Base-by-base conservation (phyloP, 1,140 invertebrate genomes). In the Goniozus legneri region DNA sequence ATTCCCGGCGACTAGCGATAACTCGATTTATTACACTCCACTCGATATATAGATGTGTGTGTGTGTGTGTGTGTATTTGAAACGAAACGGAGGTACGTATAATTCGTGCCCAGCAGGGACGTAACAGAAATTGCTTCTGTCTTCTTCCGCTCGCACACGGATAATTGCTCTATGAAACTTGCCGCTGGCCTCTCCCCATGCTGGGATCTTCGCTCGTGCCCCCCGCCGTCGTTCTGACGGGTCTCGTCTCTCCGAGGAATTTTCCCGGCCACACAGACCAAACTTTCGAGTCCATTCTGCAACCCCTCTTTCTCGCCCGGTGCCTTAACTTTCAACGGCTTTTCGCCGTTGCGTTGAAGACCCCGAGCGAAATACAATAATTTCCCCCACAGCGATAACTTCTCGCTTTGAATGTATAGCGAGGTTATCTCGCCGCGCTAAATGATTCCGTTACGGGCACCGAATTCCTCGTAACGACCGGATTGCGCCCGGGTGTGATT, bases 351-450 rank as follows among this genome's bases (percentile, higher is more conserved):
- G 15, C 35, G 19, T 16, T 43, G 46, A 32, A 31, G 36, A 42
- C 32, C 31, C n/a, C 38, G 4, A 10, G 18, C 38, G 10, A 32
- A 20, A 50, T 22, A 38, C 47, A 47, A 58, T 57, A 47, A 58
- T 50, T 58, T 44, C 40, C 38, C 40, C 31, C 48, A 46, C 38
- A n/a, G 35, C 43, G 45, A 15, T 43, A 58, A 58, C 38, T 58
- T 58, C 38, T 46, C 38, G 14, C 6, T 24, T 12, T 14, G 44
- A 48, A 48, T 52, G n/a, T n/a, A n/a, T n/a, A n/a, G n/a, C n/a
- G n/a, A n/a, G n/a, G n/a, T n/a, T n/a, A n/a, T n/a, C n/a, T n/a
- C n/a, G n/a, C n/a, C n/a, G n/a, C n/a, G n/a, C n/a, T n/a, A n/a
- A n/a, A n/a, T n/a, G n/a, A n/a, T n/a, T n/a, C n/a, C n/a, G n/a